Base-by-base conservation (phyloP, 2,797 vertebrate genomes). In the Siniperca scherzeri region DNA sequence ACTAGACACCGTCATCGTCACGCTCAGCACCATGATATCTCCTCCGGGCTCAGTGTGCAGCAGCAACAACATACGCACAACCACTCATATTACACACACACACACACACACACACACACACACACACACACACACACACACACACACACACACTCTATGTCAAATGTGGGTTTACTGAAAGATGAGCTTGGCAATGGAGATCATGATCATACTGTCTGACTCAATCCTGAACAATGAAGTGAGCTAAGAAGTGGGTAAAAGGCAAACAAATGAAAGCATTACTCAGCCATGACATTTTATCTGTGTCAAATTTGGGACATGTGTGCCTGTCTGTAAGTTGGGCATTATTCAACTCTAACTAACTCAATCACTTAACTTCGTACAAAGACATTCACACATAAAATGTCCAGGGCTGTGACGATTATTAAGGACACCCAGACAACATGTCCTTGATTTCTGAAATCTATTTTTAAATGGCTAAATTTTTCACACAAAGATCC, bases 141-240 rank as follows among this genome's bases (percentile, higher is more conserved):
- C 70, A 52, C 75, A 64, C 21, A 77, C 27, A 64, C 17, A 52
- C 14, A 77, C 21, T 52, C 68, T 50, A 38, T 84, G 48, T 70
- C 81, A 77, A 62, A 89, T 87, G 84, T 33, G 77, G 81, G 85
- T 77, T 90, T 75, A 81, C 61, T 81, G 88, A 88, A 90, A 89
- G 74, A 78, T 81, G 81, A 91, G 69, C 82, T 42, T 55, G 65
- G 56, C 56, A 60, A 4, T 46, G 68, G 77, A 85, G 80, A 80
- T 38, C 5, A 74, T 22, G 76, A 83, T 84, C 70, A 12, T 14
- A 57, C 48, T 21, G 25, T 89, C 60, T 92, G 89, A 91, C 77
- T 92, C 89, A 59, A 30, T 61, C 10, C 38, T 59, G 56, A 89
- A 88, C 82, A 88, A 90, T 81, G 77, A 71, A 25, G 62, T 70